phyloP scores from a whole-genome alignment of 2,888 invertebrate species.

The Tanaodytes sp. region DNA sequence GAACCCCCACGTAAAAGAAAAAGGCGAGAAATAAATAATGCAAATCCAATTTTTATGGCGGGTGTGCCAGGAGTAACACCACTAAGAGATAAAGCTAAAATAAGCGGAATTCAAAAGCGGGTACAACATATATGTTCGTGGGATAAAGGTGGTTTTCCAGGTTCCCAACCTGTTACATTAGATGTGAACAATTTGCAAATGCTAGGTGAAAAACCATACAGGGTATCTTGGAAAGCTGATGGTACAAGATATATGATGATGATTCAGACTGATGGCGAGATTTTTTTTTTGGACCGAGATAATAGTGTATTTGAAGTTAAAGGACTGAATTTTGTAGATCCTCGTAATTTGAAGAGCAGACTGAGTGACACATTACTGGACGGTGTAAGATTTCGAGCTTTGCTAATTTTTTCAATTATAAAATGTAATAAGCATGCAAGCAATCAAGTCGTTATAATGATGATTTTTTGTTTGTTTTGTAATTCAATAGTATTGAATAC shows the following conservation, averaged over 20 bases:
- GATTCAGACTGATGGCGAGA: slow-evolving; percentile 87
- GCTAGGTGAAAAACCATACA: slow-evolving; percentile 87
- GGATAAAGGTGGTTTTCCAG: slow-evolving; percentile 89
- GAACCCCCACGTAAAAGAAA: slow-evolving; percentile 64
- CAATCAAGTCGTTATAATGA: too few species aligned
- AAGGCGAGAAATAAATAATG: slow-evolving; percentile 75
- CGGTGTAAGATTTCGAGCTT: slow-evolving; percentile 92
- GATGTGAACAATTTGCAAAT: slow-evolving; percentile 84
- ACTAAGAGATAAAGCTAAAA: slow-evolving; percentile 77
- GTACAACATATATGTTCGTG: slow-evolving; percentile 88
- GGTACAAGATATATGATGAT: slow-evolving; percentile 98
- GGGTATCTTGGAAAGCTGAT: slow-evolving; percentile 99
- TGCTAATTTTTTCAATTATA: neutral
- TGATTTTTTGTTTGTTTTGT: too few species aligned
- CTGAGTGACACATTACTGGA: slow-evolving; percentile 89
- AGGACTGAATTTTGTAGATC: slow-evolving; percentile 85
- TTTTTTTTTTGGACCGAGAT: slow-evolving; percentile 96
- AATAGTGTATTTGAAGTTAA: slow-evolving; percentile 91
- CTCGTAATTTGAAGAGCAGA: slow-evolving; percentile 81
- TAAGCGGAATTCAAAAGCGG: slow-evolving; percentile 81
- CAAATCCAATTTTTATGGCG: slow-evolving; percentile 86
- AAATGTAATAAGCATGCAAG: too few species aligned
- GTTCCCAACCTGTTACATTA: slow-evolving; percentile 98
- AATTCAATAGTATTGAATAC: too few species aligned
- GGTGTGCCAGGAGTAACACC: slow-evolving; percentile 86